These are phyloP conservation scores for Epinotia brunnichana DNA, from an alignment of 2,888 invertebrate genomes.

Conservation along the genomic window DNA sequence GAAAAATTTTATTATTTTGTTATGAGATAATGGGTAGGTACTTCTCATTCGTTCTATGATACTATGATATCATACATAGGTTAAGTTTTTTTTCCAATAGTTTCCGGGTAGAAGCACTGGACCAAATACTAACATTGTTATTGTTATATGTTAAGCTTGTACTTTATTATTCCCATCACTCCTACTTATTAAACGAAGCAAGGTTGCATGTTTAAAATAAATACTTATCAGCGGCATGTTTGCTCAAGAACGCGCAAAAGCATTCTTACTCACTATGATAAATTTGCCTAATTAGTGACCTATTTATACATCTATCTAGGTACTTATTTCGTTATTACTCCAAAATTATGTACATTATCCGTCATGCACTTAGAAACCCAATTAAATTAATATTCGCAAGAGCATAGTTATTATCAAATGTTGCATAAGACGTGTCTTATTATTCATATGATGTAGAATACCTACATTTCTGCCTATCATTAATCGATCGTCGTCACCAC, in stretches of 20 bases:
- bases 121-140: too few species aligned
- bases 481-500: not conserved
- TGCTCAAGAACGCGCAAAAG: too few species aligned
- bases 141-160: too few species aligned
- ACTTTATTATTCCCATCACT: too few species aligned
- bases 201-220: too few species aligned
- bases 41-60: not conserved
- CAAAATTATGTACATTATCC: not conserved
- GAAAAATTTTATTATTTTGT: too few species aligned
- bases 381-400: not conserved
- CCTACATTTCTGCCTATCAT: not conserved
- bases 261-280: not conserved
- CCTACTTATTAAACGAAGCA: too few species aligned
- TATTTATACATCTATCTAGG: not conserved
- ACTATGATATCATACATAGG: not conserved
- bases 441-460: not conserved
- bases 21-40: too few species aligned
- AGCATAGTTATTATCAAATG: not conserved
- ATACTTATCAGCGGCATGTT: too few species aligned
- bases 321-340: not conserved
- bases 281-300: not conserved
- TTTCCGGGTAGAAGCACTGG: too few species aligned
- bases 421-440: not conserved
- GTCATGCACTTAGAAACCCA: not conserved
- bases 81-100: not conserved